These are phyloP conservation scores for Brachystomella parvula DNA, from an alignment of 1,140 invertebrate genomes.

Conservation along the genomic window DNA sequence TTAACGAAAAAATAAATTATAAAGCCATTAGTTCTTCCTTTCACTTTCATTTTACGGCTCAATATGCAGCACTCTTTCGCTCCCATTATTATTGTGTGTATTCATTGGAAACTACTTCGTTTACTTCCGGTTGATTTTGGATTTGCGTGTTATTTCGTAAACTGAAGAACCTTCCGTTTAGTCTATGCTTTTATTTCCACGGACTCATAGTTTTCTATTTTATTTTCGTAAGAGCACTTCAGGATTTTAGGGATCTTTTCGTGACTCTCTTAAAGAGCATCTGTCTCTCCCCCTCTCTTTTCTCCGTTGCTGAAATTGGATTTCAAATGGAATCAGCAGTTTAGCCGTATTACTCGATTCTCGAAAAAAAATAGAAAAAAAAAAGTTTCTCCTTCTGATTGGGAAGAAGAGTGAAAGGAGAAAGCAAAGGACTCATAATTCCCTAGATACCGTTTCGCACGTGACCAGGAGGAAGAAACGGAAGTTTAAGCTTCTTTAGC, in stretches of 20 bases:
- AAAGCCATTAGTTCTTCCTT: not conserved
- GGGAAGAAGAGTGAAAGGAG: not conserved
- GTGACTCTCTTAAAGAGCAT: too few relatives aligned
- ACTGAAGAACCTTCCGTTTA: not conserved
- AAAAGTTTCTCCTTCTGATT: not conserved
- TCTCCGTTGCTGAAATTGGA: not conserved
- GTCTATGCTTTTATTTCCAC: not conserved
- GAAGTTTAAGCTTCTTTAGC: constrained; percentile 1
- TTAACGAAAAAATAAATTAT: not conserved
- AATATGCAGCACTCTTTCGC: not conserved
- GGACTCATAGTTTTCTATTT: not conserved
- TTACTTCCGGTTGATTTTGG: not conserved
- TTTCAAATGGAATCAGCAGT: constrained; percentile 1
- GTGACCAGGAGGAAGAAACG: not conserved
- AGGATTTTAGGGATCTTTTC: not conserved
- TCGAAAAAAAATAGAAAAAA: not conserved
- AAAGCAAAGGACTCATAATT: not conserved
- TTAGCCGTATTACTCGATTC: too few relatives aligned
- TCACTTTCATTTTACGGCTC: not conserved
- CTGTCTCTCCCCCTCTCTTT: not conserved
- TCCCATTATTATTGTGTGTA: not conserved
- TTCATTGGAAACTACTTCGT: not conserved
- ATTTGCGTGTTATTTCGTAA: not conserved
- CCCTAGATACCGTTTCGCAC: not conserved
- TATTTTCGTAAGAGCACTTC: not conserved